Base-by-base conservation (phyloP, 2,113 vertebrate species). In the Podilymbus podiceps region DNA sequence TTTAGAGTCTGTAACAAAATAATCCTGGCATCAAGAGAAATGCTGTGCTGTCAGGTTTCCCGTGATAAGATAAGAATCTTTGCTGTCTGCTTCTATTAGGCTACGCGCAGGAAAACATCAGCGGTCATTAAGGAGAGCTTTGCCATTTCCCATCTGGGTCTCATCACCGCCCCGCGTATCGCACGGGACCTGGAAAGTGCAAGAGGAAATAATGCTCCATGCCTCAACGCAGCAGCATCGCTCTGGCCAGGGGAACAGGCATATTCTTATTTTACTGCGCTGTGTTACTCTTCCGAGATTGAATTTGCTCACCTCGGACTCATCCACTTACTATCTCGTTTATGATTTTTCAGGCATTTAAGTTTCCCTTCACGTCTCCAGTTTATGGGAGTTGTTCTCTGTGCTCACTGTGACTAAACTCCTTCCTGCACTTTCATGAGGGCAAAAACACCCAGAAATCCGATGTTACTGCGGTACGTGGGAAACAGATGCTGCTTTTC, bases 141-240 rank as follows among this genome's bases (percentile, higher is more conserved):
- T 91, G 84, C 81, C 66, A 78, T 82, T 80, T 92, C 91, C 93
- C 93, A 85, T 90, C 94, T 93, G 91, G 80, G 73, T 95, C 96
- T 84, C 89, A 81, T 91, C 93, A 85, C 55, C 4, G 27, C 60
- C 56, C 69, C 24, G 4, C 1, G 0, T 11, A 18, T 16, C 31
- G 5, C 75, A 25, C 38, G 17, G 75, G 55, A 76, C 74, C 72
- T 77, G 46, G 20, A 47, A 88, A 76, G 40, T 9, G 40, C 58
- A 85, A 27, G 74, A 76, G 85, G 85, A 95, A 88, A 80, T 12
- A 38, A 83, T 6, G 49, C 14, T 74, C 49, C 66, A 0, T 25
- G 44, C 24, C 62, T 63, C 8, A 0, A 13, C 33, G 46, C 38
- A 24, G 56, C 63, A 69, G 55, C 81, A 69, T 46, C 15, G 20